Evolutionary conservation across 1,140 invertebrate genomes (phyloP).

Genomic region (Anthonomus grandis): DNA sequence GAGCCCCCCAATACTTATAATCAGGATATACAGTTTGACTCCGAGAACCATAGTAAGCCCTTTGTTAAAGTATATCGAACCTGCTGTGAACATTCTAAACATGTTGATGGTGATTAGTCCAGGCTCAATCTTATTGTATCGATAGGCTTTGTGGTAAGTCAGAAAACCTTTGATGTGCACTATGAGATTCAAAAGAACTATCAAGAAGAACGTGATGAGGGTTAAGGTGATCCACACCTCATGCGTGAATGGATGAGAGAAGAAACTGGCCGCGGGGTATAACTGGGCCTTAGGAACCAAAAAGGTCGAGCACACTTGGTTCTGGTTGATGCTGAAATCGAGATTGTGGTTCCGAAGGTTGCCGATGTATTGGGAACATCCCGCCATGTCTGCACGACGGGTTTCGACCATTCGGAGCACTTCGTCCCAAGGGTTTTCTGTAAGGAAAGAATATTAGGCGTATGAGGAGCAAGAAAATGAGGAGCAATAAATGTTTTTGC

Average conservation of each 20-base stretch:
- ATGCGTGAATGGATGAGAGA: conserved; percentile 6
- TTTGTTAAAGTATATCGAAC: neutral
- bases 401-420: neutral
- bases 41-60: neutral
- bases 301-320: conserved; percentile 12
- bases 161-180: neutral
- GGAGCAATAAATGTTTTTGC: too few relatives aligned
- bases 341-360: neutral
- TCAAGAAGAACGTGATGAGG: neutral
- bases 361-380: conserved; percentile 11
- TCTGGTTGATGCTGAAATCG: conserved; percentile 8
- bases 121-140: too few relatives aligned
- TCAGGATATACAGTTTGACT: neutral
- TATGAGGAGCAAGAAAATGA: too few relatives aligned
- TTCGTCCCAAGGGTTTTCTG: conserved; percentile 11
- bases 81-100: neutral
- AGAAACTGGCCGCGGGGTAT: conserved; percentile 2
- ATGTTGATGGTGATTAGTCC: too few relatives aligned
- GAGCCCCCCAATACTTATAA: neutral
- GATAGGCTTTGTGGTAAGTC: neutral
- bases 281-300: conserved; percentile 12
- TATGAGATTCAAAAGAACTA: neutral
- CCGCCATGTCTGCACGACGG: conserved; percentile 2
- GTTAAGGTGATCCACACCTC: conserved; percentile 1
- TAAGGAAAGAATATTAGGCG: too few relatives aligned